Evolutionary conservation across 2,888 invertebrate genomes (phyloP).

Genomic region (Drosophila quinaria): DNA sequence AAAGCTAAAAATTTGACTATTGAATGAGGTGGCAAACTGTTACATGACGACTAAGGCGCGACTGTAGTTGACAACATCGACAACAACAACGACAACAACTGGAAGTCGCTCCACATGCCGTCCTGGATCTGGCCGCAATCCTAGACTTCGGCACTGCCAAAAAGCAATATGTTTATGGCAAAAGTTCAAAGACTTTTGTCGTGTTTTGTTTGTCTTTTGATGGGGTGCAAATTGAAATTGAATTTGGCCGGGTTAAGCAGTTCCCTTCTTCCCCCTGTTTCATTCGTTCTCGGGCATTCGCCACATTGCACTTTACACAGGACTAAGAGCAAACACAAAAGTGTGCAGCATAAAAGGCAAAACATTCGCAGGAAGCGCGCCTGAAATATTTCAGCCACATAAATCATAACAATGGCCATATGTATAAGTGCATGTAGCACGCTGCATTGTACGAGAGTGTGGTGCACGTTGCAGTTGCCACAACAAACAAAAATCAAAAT

Average conservation of each 20-base stretch:
- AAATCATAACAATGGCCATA: conserved; percentile 80
- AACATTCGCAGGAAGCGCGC: conserved; percentile 73
- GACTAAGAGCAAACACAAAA: conserved; percentile 33
- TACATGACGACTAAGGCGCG: conserved; percentile 34
- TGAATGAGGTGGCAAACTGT: conserved; percentile 26
- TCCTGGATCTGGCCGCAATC: conserved; percentile 42
- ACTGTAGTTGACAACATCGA: conserved; percentile 60
- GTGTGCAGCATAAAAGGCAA: conserved; percentile 36
- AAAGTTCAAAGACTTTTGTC: conserved; percentile 77
- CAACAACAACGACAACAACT: conserved; percentile 15
- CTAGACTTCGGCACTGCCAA: conserved; percentile 67
- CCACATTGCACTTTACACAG: conserved; percentile 19
- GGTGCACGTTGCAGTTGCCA: conserved; percentile 50
- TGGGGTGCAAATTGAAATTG: conserved; percentile 80
- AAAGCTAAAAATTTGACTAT: conserved; percentile 18
- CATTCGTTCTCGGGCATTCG: not conserved
- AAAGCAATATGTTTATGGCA: conserved; percentile 72
- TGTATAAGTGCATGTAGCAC: conserved; percentile 64
- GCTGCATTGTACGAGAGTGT: conserved; percentile 39
- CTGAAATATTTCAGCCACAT: conserved; percentile 75
- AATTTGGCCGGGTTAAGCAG: conserved; percentile 56
- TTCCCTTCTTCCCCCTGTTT: not conserved
- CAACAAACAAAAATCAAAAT: conserved; percentile 71
- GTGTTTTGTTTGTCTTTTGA: conserved; percentile 74
- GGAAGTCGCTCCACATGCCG: conserved; percentile 65